Evolutionary conservation across 2,797 vertebrate genomes (phyloP).

Genomic region (Thripadectes ignobilis): DNA sequence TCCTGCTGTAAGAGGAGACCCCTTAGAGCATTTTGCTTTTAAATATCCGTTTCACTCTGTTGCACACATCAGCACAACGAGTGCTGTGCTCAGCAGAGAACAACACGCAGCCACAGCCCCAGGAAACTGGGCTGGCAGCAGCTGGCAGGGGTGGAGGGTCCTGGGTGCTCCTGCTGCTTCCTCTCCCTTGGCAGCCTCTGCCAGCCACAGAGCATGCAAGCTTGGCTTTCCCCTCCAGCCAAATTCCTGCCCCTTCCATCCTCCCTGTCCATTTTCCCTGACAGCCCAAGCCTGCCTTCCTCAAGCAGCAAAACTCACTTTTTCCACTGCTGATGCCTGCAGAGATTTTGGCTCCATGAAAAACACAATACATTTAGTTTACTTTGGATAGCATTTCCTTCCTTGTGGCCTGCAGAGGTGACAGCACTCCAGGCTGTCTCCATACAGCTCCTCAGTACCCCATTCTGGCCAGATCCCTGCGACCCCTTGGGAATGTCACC

Average conservation of each 20-base stretch:
- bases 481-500: neutral
- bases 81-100: neutral
- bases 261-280: neutral
- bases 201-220: neutral
- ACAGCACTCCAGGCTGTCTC: neutral
- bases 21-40: neutral
- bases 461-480: fast-evolving
- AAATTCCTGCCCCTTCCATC: neutral
- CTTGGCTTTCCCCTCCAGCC: neutral
- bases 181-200: neutral
- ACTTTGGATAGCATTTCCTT: neutral
- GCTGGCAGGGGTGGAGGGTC: neutral
- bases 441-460: fast-evolving
- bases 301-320: neutral
- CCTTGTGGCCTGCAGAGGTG: neutral
- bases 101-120: fast-evolving
- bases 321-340: neutral
- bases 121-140: neutral
- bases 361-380: fast-evolving
- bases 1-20: neutral
- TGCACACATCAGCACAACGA: neutral
- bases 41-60: neutral
- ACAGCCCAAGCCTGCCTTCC: neutral
- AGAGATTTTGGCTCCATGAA: neutral
- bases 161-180: neutral